phyloP scores from a whole-genome alignment of 2,888 invertebrate genomes.

The Melieria omissa region DNA sequence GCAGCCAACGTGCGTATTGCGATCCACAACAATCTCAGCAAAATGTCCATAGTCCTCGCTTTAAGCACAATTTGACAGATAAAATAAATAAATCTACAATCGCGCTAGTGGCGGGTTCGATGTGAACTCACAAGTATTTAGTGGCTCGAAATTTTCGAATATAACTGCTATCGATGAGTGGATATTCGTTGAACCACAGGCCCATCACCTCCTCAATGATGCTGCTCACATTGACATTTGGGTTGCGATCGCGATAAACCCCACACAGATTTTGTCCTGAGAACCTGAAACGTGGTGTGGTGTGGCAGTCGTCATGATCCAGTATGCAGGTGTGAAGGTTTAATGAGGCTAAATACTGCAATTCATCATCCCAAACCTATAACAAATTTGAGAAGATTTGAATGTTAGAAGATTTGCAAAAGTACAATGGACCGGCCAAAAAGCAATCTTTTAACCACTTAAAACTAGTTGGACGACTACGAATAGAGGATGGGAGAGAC shows the following conservation, averaged over 20 bases:
- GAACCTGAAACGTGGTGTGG: slow-evolving; percentile 60
- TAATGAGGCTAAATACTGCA: slow-evolving; percentile 61
- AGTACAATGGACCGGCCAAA: too few species aligned
- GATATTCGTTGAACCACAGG: slow-evolving; percentile 64
- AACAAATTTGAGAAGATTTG: not conserved
- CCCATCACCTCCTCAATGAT: slow-evolving; percentile 59
- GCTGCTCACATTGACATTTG: slow-evolving; percentile 58
- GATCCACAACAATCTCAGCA: slow-evolving; percentile 63
- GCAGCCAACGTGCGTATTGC: slow-evolving; percentile 63
- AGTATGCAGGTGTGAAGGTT: slow-evolving; percentile 63
- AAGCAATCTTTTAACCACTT: too few species aligned
- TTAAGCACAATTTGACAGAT: not conserved
- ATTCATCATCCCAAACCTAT: slow-evolving; percentile 64
- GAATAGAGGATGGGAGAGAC: too few species aligned
- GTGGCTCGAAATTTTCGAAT: slow-evolving; percentile 59
- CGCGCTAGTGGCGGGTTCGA: not conserved
- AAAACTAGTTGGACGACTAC: too few species aligned
- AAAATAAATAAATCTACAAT: not conserved
- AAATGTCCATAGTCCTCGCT: slow-evolving; percentile 66
- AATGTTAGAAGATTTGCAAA: too few species aligned
- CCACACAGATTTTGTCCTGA: slow-evolving; percentile 63
- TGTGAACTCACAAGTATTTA: slow-evolving; percentile 59
- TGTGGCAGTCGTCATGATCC: slow-evolving; percentile 64
- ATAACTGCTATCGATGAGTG: slow-evolving; percentile 61
- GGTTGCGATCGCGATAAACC: slow-evolving; percentile 56